Conservation (phyloP, 1,140 invertebrate species). For the Periplaneta americana region DNA sequence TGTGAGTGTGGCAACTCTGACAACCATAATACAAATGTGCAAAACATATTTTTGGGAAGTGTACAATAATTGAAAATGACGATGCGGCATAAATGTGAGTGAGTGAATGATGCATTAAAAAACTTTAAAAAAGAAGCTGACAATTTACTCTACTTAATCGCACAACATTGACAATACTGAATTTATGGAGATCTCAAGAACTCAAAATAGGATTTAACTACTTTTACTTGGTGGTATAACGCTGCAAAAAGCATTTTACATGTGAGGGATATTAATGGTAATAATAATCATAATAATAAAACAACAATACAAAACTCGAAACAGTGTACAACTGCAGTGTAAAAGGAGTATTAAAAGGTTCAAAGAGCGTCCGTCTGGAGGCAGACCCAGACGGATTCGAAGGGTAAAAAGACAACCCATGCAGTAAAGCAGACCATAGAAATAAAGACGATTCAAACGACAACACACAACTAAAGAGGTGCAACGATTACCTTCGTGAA, state of each 20-base stretch:
- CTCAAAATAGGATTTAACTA: slow-evolving; percentile 11
- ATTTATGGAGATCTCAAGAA: slow-evolving; percentile 1
- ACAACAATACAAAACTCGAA: slow-evolving; percentile 2
- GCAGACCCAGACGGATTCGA: too few relatives aligned
- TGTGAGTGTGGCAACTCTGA: not conserved
- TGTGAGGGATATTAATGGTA: slow-evolving; percentile 12
- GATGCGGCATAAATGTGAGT: too few relatives aligned
- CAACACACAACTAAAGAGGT: slow-evolving; percentile 24
- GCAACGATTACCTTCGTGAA: slow-evolving; percentile 39
- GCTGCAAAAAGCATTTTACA: slow-evolving; percentile 17
- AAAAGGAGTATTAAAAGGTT: not conserved
- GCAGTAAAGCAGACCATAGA: slow-evolving; percentile 20
- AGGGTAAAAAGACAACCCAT: slow-evolving; percentile 16
- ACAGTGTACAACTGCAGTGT: not conserved
- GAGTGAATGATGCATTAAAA: not conserved
- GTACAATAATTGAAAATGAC: not conserved
- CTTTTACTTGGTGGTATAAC: slow-evolving; percentile 13
- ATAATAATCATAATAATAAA: not conserved
- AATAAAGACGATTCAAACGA: slow-evolving; percentile 21
- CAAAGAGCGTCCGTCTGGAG: too few relatives aligned
- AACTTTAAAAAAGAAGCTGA: not conserved
- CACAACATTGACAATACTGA: not conserved
- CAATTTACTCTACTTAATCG: not conserved
- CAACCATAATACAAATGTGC: not conserved
- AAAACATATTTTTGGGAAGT: not conserved